Evolutionary conservation across 37 sponge, comb jelly and placozoan genomes (phyloP).

Genomic region (Crambe crambe): DNA sequence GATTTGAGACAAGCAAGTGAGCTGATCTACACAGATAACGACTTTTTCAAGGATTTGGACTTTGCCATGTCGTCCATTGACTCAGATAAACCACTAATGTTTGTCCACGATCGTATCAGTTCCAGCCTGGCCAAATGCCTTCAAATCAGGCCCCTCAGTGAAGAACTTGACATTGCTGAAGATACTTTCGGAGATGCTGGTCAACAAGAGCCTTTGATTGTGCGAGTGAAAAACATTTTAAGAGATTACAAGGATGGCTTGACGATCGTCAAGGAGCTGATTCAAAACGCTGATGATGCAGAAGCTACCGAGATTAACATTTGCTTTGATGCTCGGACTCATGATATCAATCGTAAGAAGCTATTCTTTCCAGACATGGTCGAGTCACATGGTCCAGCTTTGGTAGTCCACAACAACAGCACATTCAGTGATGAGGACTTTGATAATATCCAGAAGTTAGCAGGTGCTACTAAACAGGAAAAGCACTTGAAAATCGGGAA

Average conservation of each 20-base stretch:
- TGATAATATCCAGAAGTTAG: constrained; percentile 74
- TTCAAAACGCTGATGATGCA: constrained; percentile 89
- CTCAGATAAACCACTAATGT: background rate
- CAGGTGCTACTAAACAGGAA: constrained; percentile 73
- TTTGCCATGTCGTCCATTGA: no score
- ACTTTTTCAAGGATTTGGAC: constrained; percentile 43
- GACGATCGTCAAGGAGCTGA: constrained; percentile 68
- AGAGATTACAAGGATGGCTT: constrained; percentile 78
- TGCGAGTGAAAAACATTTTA: constrained; percentile 63
- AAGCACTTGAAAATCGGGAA: constrained; percentile 64
- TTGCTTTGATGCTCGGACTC: constrained; percentile 48
- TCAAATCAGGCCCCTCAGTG: constrained; percentile 26
- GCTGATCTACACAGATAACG: constrained; percentile 50
- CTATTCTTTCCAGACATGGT: constrained; percentile 64
- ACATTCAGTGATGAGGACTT: constrained; percentile 75
- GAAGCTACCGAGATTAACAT: constrained; percentile 70
- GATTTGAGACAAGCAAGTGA: constrained; percentile 13
- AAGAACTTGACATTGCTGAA: constrained; percentile 45
- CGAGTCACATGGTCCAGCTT: constrained; percentile 64
- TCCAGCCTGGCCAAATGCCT: constrained; percentile 16
- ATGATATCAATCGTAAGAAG: background rate
- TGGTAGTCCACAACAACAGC: constrained; percentile 56
- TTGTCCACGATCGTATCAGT: constrained; percentile 33
- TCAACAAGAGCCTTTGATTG: constrained; percentile 62
- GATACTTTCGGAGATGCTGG: constrained; percentile 66